These are phyloP conservation scores for Trichechus manatus DNA, from an alignment of 2,113 vertebrate species.

Conservation along the genomic window DNA sequence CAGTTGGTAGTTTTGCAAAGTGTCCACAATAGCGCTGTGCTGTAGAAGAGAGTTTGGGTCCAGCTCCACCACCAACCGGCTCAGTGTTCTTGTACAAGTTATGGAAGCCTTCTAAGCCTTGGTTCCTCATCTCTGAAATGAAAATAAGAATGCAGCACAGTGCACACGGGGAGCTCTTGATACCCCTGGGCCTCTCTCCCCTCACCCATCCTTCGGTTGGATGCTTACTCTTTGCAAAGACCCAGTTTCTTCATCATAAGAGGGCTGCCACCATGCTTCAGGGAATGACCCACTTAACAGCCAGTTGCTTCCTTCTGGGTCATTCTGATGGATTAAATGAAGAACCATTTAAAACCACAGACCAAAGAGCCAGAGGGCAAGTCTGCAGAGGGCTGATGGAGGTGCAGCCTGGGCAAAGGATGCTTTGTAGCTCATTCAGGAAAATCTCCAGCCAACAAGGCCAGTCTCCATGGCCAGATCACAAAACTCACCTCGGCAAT, in stretches of 20 bases:
- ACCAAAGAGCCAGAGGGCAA: neutral
- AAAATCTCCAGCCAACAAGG: fast-evolving
- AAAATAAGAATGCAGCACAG: neutral
- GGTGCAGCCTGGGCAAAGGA: neutral
- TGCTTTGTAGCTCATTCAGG: neutral
- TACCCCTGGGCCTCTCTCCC: fast-evolving
- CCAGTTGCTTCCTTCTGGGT: constrained; percentile 61
- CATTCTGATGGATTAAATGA: constrained; percentile 35
- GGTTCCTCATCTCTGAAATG: neutral
- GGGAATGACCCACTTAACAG: constrained; percentile 74
- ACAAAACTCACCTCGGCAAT: fast-evolving
- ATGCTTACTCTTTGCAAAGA: constrained; percentile 29
- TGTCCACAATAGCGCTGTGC: fast-evolving
- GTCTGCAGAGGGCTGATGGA: neutral
- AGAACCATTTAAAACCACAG: constrained; percentile 48
- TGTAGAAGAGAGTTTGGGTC: neutral
- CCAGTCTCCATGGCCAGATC: fast-evolving
- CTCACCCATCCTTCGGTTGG: neutral
- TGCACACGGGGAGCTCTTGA: neutral
- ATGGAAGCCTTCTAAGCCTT: fast-evolving
- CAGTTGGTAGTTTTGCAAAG: neutral
- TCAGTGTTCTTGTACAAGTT: neutral
- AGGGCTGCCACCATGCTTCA: constrained; percentile 18
- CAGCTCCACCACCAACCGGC: neutral
- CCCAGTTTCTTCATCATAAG: constrained; percentile 32